Evolutionary conservation across 2,888 invertebrate genomes (phyloP).

Genomic region (Stomorhina lunata): DNA sequence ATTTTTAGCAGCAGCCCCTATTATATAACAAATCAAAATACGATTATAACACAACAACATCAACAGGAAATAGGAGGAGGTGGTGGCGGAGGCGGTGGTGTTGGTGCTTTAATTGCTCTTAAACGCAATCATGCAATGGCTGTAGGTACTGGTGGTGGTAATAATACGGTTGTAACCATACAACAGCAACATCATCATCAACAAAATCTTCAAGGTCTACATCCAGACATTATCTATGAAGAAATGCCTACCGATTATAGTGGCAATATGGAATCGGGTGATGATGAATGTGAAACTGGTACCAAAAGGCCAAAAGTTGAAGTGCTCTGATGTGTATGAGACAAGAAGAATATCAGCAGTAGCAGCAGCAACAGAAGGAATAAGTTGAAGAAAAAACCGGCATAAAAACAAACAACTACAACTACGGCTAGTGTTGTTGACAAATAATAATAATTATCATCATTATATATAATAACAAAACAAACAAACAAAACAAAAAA

Average conservation of each 20-base stretch:
- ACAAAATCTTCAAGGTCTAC: slow-evolving; percentile 69
- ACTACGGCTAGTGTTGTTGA: slow-evolving; percentile 67
- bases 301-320: slow-evolving; percentile 79
- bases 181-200: slow-evolving; percentile 69
- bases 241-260: slow-evolving; percentile 78
- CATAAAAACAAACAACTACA: slow-evolving; percentile 36
- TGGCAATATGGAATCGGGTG: slow-evolving; percentile 76
- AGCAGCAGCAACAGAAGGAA: background rate
- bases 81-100: slow-evolving; percentile 66
- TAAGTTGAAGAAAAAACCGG: background rate
- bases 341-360: slow-evolving; percentile 21
- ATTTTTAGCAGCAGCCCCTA: slow-evolving; percentile 74
- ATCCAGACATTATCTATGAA: slow-evolving; percentile 77
- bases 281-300: slow-evolving; percentile 76
- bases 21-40: slow-evolving; percentile 76
- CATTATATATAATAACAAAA: slow-evolving; percentile 59
- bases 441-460: slow-evolving; percentile 70
- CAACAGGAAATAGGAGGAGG: slow-evolving; percentile 58
- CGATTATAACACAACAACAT: slow-evolving; percentile 66
- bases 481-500: slow-evolving; percentile 55
- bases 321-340: slow-evolving; percentile 76
- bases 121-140: slow-evolving; percentile 78
- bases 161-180: slow-evolving; percentile 54
- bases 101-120: slow-evolving; percentile 76
- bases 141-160: slow-evolving; percentile 70